phyloP scores from a whole-genome alignment of 2,797 vertebrate genomes.

The Myiotriccus ornatus region DNA sequence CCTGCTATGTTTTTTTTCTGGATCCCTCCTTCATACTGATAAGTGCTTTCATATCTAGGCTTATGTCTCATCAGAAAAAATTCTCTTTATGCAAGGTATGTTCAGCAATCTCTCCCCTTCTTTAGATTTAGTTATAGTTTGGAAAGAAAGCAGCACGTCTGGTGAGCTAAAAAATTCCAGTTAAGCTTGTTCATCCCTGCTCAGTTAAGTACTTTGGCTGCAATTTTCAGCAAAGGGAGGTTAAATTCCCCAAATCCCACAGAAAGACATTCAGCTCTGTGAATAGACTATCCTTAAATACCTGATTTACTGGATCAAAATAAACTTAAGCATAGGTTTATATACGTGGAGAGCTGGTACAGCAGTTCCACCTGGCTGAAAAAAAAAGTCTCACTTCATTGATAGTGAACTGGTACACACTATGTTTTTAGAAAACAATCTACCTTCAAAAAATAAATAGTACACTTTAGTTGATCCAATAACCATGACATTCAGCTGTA shows the following conservation, averaged over 20 bases:
- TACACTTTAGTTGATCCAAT: not conserved
- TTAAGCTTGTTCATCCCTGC: not conserved
- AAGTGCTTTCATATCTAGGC: not conserved
- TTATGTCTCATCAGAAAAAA: not conserved
- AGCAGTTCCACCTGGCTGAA: not conserved
- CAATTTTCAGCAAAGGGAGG: not conserved
- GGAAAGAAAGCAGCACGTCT: not conserved
- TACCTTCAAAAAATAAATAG: not conserved
- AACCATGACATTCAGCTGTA: not conserved
- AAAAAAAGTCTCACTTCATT: not conserved
- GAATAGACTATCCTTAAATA: not conserved
- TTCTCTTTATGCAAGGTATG: not conserved
- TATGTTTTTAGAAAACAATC: not conserved
- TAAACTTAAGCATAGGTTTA: not conserved
- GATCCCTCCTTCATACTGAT: not conserved
- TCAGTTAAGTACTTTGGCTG: not conserved
- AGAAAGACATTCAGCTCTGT: not conserved
- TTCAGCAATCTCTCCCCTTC: not conserved
- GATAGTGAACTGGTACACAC: not conserved
- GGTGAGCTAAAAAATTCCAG: not conserved
- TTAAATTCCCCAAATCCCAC: not conserved
- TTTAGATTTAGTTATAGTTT: not conserved
- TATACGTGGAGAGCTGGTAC: not conserved
- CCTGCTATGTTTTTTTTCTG: not conserved
- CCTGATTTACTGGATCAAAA: constrained; percentile 29